Percentiles rank a stretch among this genome's conserved stretches.
These are phyloP conservation scores for Alsophila aescularia DNA, from an alignment of 2,888 invertebrate genomes.

Conservation along the genomic window DNA sequence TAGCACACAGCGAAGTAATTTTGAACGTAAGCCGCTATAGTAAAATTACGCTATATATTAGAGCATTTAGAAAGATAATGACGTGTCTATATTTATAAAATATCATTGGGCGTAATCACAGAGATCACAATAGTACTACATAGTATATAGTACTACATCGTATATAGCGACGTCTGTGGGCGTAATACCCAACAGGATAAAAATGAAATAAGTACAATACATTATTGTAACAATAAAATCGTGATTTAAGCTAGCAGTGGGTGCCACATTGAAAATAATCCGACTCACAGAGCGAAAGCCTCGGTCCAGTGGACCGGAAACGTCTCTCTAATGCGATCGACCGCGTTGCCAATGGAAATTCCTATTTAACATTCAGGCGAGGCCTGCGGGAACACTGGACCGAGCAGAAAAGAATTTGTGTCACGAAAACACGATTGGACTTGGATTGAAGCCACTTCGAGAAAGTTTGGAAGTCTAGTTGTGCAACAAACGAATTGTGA, in stretches of 20 bases:
- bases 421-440: background rate
- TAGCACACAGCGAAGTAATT: too few relatives aligned
- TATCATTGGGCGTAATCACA: too few relatives aligned
- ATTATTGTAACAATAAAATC: background rate
- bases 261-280: conserved; percentile 1
- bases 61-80: too few relatives aligned
- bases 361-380: conserved; percentile 21
- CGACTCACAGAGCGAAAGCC: conserved; percentile 19
- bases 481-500: too few relatives aligned
- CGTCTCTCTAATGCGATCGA: conserved; percentile 42
- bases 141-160: too few relatives aligned
- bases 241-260: background rate
- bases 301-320: conserved; percentile 46
- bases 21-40: too few relatives aligned
- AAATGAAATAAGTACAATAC: too few relatives aligned
- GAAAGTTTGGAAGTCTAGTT: background rate
- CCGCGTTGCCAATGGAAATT: conserved; percentile 32
- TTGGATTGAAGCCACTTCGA: background rate
- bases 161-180: too few relatives aligned
- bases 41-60: too few relatives aligned
- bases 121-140: too few relatives aligned
- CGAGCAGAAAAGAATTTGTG: conserved; percentile 14
- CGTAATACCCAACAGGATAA: too few relatives aligned
- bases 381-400: conserved; percentile 9
- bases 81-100: too few relatives aligned